These are phyloP conservation scores for Drosophila virilis DNA, from an alignment of 1,140 invertebrate species.

Conservation along the genomic window DNA sequence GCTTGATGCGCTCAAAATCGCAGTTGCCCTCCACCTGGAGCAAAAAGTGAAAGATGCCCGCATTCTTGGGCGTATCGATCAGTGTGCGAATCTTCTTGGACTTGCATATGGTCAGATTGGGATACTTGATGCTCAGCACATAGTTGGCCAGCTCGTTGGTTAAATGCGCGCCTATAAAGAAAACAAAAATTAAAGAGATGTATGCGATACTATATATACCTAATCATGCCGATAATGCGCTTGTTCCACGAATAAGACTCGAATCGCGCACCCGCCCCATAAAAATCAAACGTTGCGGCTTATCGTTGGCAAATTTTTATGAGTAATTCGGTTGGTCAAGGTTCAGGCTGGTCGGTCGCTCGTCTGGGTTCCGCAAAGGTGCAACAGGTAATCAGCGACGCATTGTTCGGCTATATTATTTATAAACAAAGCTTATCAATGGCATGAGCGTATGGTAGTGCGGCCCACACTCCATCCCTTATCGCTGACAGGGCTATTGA, in stretches of 20 bases:
- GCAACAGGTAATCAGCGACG: conserved; percentile 68
- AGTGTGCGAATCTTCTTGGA: conserved; percentile 87
- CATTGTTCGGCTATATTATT: conserved; percentile 50
- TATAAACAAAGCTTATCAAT: conserved; percentile 74
- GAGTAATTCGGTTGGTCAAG: conserved; percentile 79
- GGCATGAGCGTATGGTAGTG: conserved; percentile 7
- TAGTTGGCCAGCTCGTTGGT: conserved; percentile 75
- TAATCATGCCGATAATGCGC: conserved; percentile 11
- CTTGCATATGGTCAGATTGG: conserved; percentile 87
- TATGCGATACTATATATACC: background rate
- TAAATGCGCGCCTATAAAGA: conserved; percentile 69
- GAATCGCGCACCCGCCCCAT: conserved; percentile 21
- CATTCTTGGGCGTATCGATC: conserved; percentile 89
- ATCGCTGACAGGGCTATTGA: conserved; percentile 13
- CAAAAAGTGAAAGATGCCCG: conserved; percentile 89
- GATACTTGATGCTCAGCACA: conserved; percentile 85
- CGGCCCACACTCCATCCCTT: conserved; percentile 1
- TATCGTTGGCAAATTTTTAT: conserved; percentile 64
- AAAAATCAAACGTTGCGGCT: conserved; percentile 39
- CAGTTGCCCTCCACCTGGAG: conserved; percentile 87
- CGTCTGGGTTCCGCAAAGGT: conserved; percentile 74
- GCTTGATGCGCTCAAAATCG: conserved; percentile 84
- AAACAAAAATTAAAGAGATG: background rate
- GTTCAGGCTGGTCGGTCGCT: conserved; percentile 58
- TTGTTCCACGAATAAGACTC: conserved; percentile 2